Percentiles rank a stretch among this genome's conserved stretches.
These are phyloP conservation scores for Bradypodion pumilum DNA, from an alignment of 2,797 vertebrate species.

Conservation along the genomic window DNA sequence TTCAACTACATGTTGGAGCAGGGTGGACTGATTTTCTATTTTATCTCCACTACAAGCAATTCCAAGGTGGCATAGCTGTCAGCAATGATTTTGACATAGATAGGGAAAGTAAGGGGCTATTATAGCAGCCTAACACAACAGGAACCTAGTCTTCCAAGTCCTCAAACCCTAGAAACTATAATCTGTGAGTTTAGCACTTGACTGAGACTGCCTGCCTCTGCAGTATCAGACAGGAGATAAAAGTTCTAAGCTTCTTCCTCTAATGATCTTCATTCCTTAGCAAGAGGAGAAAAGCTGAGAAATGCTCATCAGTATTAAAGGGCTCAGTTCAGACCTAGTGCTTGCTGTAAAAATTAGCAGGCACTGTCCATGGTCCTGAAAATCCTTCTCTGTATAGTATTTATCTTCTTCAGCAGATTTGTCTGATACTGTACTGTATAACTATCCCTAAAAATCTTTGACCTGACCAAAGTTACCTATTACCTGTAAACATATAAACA, in stretches of 20 bases:
- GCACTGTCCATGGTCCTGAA: slow-evolving; percentile 5
- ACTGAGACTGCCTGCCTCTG: not conserved
- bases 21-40: not conserved
- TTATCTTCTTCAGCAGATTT: not conserved
- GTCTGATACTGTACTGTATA: no score
- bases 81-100: not conserved
- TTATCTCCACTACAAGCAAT: not conserved
- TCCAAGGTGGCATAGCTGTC: not conserved
- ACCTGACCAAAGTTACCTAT: not conserved
- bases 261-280: not conserved
- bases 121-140: not conserved
- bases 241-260: not conserved
- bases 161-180: not conserved
- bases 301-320: not conserved
- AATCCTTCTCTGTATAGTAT: not conserved
- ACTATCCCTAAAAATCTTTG: not conserved
- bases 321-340: not conserved
- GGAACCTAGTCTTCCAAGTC: not conserved
- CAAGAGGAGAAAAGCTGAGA: not conserved
- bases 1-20: not conserved
- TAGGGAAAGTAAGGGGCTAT: not conserved
- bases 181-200: not conserved
- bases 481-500: no score
- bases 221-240: not conserved
- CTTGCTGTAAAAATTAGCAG: not conserved